A percentile compares a stretch with the other conserved stretches of the same genome.
Conservation (phyloP, 2,797 vertebrate species). For the Lophotriccus pileatus region DNA sequence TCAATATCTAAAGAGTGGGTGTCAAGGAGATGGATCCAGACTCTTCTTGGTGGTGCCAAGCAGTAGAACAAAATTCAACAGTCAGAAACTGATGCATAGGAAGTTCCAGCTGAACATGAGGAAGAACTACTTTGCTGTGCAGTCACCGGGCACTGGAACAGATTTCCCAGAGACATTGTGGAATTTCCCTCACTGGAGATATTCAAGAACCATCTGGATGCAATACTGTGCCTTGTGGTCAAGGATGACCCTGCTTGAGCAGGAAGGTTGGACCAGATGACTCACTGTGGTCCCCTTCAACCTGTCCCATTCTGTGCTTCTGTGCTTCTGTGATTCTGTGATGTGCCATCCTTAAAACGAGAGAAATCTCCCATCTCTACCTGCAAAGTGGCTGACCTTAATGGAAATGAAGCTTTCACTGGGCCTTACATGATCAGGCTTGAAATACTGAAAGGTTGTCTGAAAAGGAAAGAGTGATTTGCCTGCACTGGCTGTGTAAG, state of each 20-base stretch:
- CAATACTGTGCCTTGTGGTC: fast-evolving
- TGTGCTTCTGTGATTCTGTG: neutral
- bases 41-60: neutral
- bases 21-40: neutral
- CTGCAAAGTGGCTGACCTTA: neutral
- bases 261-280: neutral
- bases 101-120: neutral
- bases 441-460: neutral
- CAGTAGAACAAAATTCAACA: neutral
- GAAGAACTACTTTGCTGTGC: neutral
- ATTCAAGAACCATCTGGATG: neutral
- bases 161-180: neutral
- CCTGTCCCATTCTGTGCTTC: neutral
- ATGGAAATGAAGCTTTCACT: neutral
- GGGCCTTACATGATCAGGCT: neutral
- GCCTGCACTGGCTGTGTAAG: neutral
- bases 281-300: neutral
- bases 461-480: neutral
- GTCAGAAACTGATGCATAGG: neutral
- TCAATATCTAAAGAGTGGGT: neutral
- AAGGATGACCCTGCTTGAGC: neutral
- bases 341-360: fast-evolving
- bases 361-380: neutral
- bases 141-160: neutral
- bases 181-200: neutral